These are phyloP conservation scores for Ivindomyrus marchei DNA, from an alignment of 2,113 vertebrate genomes.

Conservation along the genomic window DNA sequence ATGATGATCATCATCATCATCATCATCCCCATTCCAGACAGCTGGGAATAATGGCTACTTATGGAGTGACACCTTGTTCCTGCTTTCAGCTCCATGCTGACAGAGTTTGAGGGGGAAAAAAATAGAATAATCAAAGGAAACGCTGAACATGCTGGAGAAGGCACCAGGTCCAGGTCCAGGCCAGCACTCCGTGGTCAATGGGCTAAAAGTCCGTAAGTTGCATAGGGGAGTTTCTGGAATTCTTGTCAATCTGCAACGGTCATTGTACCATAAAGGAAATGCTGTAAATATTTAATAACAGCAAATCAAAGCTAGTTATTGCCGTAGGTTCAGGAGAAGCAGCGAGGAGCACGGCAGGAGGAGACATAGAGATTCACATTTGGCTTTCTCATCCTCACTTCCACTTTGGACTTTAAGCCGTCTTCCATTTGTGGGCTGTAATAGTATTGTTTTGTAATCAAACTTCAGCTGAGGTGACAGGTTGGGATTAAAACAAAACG, in stretches of 20 bases:
- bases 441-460: neutral
- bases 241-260: neutral
- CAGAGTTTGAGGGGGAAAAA: neutral
- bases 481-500: neutral
- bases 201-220: constrained; percentile 7
- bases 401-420: neutral
- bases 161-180: constrained; percentile 14
- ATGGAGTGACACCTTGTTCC: neutral
- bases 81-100: neutral
- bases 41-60: neutral
- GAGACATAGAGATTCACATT: neutral
- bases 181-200: neutral
- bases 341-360: neutral
- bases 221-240: neutral
- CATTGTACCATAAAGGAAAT: too few relatives aligned
- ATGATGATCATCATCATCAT: neutral
- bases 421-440: neutral
- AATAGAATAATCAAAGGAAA: neutral
- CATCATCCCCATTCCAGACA: neutral
- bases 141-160: neutral
- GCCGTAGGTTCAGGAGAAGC: neutral
- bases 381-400: neutral
- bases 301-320: neutral
- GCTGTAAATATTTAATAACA: neutral
- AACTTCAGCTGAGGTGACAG: neutral